Percentiles rank a stretch among this genome's conserved stretches.
These are phyloP conservation scores for Pissodes strobi DNA, from an alignment of 1,140 invertebrate genomes.

Conservation along the genomic window DNA sequence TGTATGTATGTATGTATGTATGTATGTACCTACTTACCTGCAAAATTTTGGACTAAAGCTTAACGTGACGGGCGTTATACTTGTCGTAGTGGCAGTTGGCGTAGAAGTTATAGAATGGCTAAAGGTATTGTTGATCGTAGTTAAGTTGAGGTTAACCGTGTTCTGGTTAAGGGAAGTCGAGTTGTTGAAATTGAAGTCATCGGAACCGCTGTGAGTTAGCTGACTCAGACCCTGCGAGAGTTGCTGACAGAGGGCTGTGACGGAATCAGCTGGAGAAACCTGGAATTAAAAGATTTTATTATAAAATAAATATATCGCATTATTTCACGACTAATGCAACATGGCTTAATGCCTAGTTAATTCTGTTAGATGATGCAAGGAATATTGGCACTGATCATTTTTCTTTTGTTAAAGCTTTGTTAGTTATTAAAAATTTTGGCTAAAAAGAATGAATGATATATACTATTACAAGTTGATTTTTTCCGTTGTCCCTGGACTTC, in stretches of 20 bases:
- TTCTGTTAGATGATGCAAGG: no score
- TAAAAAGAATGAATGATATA: no score
- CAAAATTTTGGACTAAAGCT: conserved; percentile 55
- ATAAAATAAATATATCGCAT: neutral
- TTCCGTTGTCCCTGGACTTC: no score
- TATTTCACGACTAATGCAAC: no score
- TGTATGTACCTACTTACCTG: no score
- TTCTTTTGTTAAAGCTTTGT: no score
- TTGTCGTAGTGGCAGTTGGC: conserved; percentile 41
- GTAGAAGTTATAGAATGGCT: conserved; percentile 42
- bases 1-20: no score
- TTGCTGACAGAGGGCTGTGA: conserved; percentile 87
- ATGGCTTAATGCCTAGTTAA: no score
- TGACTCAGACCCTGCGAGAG: conserved; percentile 81
- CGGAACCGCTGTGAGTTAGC: conserved; percentile 72
- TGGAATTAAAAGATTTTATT: conserved; percentile 58
- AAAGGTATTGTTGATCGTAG: conserved; percentile 51
- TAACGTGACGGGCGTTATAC: conserved; percentile 52
- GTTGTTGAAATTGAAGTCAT: conserved; percentile 63
- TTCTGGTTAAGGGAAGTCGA: conserved; percentile 62
- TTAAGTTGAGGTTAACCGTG: conserved; percentile 53
- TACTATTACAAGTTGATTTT: no score
- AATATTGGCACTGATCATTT: no score
- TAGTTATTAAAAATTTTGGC: no score
- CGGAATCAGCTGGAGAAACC: conserved; percentile 76